phyloP scores from a whole-genome alignment of 2,888 invertebrate genomes.

The Ophioninae sp. region DNA sequence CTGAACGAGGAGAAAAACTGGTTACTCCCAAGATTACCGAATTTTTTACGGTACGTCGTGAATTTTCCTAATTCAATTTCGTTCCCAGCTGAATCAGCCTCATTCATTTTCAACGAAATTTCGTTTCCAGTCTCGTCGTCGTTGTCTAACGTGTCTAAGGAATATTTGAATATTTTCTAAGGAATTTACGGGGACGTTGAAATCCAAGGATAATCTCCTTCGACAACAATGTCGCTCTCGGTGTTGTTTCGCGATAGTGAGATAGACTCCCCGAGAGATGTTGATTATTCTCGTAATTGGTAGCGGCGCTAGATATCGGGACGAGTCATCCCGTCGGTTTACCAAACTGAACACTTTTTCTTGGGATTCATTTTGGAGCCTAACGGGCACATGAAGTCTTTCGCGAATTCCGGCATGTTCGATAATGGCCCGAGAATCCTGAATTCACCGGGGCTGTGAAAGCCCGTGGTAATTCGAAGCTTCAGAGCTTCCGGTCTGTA shows the following conservation, averaged over 20 bases:
- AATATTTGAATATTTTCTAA: slow-evolving; percentile 7
- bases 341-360: slow-evolving; percentile 16
- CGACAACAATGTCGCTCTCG: not conserved
- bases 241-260: not conserved
- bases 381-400: slow-evolving; percentile 84
- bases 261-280: not conserved
- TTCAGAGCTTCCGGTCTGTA: slow-evolving; percentile 92
- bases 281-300: not conserved
- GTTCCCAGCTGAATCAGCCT: not conserved
- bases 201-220: not conserved
- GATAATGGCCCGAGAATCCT: slow-evolving; percentile 85
- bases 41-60: not conserved
- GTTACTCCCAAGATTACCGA: too few relatives aligned
- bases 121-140: not conserved
- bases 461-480: slow-evolving; percentile 89
- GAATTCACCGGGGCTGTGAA: slow-evolving; percentile 87
- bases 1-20: too few relatives aligned
- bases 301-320: not conserved
- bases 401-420: slow-evolving; percentile 84
- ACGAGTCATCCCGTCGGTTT: slow-evolving; percentile 81
- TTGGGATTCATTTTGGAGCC: slow-evolving; percentile 17
- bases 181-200: not conserved
- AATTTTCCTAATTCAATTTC: not conserved
- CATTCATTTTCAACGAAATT: not conserved
- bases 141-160: not conserved